phyloP scores from a whole-genome alignment of 2,113 vertebrate genomes.

The Isichthys henryi region DNA sequence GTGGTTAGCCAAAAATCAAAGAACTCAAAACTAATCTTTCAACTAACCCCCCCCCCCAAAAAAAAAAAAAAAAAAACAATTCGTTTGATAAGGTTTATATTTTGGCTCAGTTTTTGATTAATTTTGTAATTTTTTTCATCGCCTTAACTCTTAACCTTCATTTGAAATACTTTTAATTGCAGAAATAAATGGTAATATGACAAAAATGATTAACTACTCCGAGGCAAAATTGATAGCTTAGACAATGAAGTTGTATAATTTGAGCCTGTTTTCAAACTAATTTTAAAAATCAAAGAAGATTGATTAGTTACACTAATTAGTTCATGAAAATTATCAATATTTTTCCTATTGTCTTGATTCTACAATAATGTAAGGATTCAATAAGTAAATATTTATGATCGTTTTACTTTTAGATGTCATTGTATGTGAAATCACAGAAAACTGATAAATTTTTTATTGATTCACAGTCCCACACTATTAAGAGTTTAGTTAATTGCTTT shows the following conservation, averaged over 20 bases:
- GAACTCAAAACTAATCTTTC: neutral
- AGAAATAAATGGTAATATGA: neutral
- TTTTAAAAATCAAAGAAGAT: neutral
- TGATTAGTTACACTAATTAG: neutral
- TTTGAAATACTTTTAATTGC: neutral
- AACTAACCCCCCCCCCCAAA: neutral
- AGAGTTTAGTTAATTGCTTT: no score
- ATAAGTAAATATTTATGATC: neutral
- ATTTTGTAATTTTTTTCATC: neutral
- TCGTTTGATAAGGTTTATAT: neutral
- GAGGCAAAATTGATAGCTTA: neutral
- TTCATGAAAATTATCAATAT: neutral
- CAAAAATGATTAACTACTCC: neutral
- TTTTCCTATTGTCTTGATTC: neutral
- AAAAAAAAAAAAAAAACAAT: neutral
- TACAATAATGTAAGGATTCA: neutral
- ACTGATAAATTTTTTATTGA: neutral
- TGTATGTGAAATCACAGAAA: neutral
- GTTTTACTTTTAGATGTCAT: neutral
- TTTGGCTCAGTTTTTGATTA: neutral
- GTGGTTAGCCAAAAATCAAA: neutral
- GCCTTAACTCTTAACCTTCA: neutral
- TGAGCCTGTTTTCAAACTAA: neutral
- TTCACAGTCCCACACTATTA: neutral
- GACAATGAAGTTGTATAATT: neutral